Conservation (phyloP, 2,888 invertebrate species). For the Apantesis nais region DNA sequence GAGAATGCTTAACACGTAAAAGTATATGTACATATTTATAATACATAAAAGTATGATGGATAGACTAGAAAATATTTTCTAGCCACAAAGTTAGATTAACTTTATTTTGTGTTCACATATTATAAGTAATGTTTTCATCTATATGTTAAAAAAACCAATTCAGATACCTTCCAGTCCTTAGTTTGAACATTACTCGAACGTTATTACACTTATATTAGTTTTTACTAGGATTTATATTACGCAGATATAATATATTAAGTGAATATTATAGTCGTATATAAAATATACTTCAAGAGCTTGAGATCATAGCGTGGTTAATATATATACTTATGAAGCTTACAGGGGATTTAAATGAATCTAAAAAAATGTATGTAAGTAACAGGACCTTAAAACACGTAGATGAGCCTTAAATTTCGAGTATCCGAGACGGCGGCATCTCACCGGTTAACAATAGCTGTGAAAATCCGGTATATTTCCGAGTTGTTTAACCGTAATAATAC, state of each 20-base stretch:
- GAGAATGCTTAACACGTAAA: too few relatives aligned
- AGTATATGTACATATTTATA: too few relatives aligned
- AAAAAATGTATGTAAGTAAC: not conserved
- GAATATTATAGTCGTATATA: too few relatives aligned
- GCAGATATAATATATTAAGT: too few relatives aligned
- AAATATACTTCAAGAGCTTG: too few relatives aligned
- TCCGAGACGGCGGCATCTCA: conserved; percentile 50
- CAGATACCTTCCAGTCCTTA: too few relatives aligned
- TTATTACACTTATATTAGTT: too few relatives aligned
- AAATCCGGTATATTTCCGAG: conserved; percentile 20
- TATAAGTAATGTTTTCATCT: not conserved
- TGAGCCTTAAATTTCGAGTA: conserved; percentile 40
- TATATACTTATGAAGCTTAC: too few relatives aligned
- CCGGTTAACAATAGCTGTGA: conserved; percentile 54
- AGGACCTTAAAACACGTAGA: conserved; percentile 31
- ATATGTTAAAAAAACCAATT: too few relatives aligned
- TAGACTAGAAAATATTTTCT: not conserved
- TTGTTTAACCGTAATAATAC: conserved; percentile 54
- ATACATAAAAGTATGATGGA: not conserved
- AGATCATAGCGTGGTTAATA: too few relatives aligned
- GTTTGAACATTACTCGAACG: too few relatives aligned
- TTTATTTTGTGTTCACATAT: not conserved
- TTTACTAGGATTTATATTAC: too few relatives aligned
- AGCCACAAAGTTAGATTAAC: not conserved
- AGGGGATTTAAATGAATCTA: not conserved